Conservation (phyloP, 2,888 invertebrate genomes). For the Tenthredo amoena region DNA sequence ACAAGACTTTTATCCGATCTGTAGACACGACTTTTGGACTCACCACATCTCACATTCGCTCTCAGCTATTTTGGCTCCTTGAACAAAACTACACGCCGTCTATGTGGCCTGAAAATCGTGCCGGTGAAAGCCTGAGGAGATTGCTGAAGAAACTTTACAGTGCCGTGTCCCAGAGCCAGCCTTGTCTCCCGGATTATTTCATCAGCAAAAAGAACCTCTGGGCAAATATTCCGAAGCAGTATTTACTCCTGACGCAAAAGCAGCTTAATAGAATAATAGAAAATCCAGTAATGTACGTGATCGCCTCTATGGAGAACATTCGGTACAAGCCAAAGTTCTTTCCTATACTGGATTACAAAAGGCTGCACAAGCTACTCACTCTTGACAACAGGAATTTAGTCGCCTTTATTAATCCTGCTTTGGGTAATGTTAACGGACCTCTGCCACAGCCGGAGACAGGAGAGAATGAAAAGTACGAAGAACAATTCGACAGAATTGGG, state of each 20-base stretch:
- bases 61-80: slow-evolving; percentile 88
- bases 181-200: slow-evolving; percentile 85
- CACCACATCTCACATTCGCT: slow-evolving; percentile 86
- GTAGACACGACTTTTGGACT: slow-evolving; percentile 83
- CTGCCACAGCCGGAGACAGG: background rate
- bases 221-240: slow-evolving; percentile 84
- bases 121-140: slow-evolving; percentile 84
- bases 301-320: slow-evolving; percentile 86
- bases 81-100: slow-evolving; percentile 83
- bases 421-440: slow-evolving; percentile 36
- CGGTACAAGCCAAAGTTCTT: slow-evolving; percentile 83
- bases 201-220: slow-evolving; percentile 87
- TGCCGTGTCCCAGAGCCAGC: slow-evolving; percentile 81
- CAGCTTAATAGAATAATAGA: slow-evolving; percentile 85
- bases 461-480: slow-evolving; percentile 23
- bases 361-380: slow-evolving; percentile 82
- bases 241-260: slow-evolving; percentile 84
- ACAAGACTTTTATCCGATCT: slow-evolving; percentile 87
- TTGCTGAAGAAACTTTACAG: slow-evolving; percentile 84
- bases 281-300: slow-evolving; percentile 85
- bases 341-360: slow-evolving; percentile 82
- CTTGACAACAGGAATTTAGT: slow-evolving; percentile 78
- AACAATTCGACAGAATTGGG: slow-evolving; percentile 46
- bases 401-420: slow-evolving; percentile 66
- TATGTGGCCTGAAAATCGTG: slow-evolving; percentile 87